Percentiles rank a stretch among this genome's conserved stretches.
These are phyloP conservation scores for Canis aureus DNA, from an alignment of 2,113 vertebrate species.

Conservation along the genomic window DNA sequence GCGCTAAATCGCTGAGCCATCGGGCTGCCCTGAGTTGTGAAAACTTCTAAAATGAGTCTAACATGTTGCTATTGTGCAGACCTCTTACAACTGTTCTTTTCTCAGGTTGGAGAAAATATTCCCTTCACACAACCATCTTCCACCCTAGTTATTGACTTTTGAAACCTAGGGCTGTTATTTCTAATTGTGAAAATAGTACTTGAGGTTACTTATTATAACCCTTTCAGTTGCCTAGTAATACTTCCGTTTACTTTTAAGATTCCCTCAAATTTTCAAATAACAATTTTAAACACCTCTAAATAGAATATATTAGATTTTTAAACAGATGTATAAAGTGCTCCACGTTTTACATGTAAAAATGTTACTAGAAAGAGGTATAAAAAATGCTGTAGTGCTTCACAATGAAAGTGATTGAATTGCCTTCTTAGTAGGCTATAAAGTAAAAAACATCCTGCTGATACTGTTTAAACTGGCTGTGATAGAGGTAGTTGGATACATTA, in stretches of 20 bases:
- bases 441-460: constrained; percentile 58
- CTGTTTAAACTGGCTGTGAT: background rate
- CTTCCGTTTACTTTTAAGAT: constrained; percentile 57
- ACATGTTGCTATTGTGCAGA: background rate
- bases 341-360: constrained; percentile 66
- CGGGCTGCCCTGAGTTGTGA: background rate
- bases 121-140: background rate
- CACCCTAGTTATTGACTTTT: constrained; percentile 15
- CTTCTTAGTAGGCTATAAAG: constrained; percentile 53
- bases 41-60: background rate
- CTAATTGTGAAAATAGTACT: constrained; percentile 21
- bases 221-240: background rate
- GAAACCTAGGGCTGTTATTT: constrained; percentile 44
- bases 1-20: too few relatives aligned
- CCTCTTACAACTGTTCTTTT: background rate
- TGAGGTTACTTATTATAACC: background rate
- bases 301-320: constrained; percentile 60
- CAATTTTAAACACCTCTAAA: constrained; percentile 60
- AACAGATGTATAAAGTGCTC: constrained; percentile 47
- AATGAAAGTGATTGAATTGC: constrained; percentile 52
- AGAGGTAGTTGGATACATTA: constrained; percentile 63
- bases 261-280: constrained; percentile 66
- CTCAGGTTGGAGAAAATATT: background rate
- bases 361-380: constrained; percentile 44
- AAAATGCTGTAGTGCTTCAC: background rate